Percentiles rank a stretch among this genome's conserved stretches.
Evolutionary conservation across 2,113 vertebrate species (phyloP).

Genomic region (Cavia aperea): DNA sequence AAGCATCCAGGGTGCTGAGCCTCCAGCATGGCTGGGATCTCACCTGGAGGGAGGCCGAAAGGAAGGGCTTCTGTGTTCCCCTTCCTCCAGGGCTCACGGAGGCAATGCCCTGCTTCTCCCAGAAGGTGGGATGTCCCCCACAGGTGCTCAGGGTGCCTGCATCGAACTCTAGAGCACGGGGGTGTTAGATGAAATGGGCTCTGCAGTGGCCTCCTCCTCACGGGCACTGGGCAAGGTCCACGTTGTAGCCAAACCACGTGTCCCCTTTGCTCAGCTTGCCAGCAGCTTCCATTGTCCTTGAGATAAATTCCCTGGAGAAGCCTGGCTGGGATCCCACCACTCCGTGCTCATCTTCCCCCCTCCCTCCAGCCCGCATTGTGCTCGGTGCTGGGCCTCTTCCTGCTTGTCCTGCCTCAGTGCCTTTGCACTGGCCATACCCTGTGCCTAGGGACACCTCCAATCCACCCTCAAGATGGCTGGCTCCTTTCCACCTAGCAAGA

Average conservation of each 20-base stretch:
- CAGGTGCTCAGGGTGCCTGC: neutral
- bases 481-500: neutral
- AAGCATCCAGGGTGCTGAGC: neutral
- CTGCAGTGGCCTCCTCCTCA: neutral
- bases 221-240: neutral
- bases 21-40: neutral
- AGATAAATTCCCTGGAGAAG: neutral
- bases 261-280: neutral
- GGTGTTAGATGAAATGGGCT: neutral
- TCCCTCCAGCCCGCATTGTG: neutral
- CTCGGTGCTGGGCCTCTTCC: neutral
- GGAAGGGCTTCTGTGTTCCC: neutral
- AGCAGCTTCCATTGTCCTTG: neutral
- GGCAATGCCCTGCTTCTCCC: neutral
- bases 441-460: neutral
- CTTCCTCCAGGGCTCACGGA: neutral
- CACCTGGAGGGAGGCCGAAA: neutral
- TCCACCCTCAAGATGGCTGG: neutral
- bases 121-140: neutral
- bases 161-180: neutral
- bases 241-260: fast-evolving
- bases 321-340: neutral
- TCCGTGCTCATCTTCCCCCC: fast-evolving
- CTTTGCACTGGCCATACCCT: neutral
- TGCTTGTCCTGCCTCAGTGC: neutral